Base-by-base conservation (phyloP, 2,888 invertebrate species). In the Galeopsomyia nigrocyanea region DNA sequence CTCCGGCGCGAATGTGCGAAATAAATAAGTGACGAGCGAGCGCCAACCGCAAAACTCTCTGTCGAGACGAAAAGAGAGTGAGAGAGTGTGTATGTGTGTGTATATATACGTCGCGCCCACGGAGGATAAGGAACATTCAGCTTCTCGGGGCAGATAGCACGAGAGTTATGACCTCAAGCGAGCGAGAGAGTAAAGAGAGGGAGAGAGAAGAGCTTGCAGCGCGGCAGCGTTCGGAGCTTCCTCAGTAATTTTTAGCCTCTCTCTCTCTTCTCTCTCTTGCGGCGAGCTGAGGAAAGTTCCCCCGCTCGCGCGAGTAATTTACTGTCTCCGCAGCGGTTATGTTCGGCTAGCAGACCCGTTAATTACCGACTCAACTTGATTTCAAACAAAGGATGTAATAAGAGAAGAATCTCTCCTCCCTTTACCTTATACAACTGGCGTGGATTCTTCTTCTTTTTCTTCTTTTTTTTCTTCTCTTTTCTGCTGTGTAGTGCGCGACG, bases 241-340 rank as follows among this genome's bases (percentile, higher is more conserved):
- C 81, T 84, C 82, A 76, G 84, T 85, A 85, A 85, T 85, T 85
- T 86, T 85, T 85, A 84, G 80, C 82, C 83, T 82, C 79, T 66
- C 77, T 49, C 46, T 39, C 39, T 39, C 39, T 39, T 39, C 39
- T 39, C 39, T 3, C 39, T 39, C 39, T 10, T 39, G 39, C 39
- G 39, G 21, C 51, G 51, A 26, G 51, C 21, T 26, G 68, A 68
- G 72, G 81, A 81, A 84, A 84, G 83, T 85, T 84, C 84, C 39
- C 39, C 26, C 26, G 26, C 26, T 2, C 5, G 5, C 26, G 26
- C 85, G 83, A 84, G 84, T 85, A 85, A 86, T 85, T 85, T 85
- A 86, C 82, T 82, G 81, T 81, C 80, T 79, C 78, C 55, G 68
- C 61, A 57, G 63, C 64, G 49, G 73, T 39, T 69, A 62, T 66